phyloP scores from a whole-genome alignment of 1,140 invertebrate species.

The Daktulosphaira vitifoliae region DNA sequence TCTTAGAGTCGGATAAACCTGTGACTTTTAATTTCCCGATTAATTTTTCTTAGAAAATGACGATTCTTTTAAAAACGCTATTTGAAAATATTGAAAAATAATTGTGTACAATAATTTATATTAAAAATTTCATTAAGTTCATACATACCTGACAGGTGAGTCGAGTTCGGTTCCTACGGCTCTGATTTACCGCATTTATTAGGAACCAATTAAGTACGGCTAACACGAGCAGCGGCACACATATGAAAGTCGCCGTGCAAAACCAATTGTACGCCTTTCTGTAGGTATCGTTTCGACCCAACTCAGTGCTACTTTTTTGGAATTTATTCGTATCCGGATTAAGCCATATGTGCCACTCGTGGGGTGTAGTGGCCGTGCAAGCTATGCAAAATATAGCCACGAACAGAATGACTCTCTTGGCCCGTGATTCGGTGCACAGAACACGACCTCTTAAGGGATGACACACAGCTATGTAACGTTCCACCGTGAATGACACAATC shows the following conservation, averaged over 20 bases:
- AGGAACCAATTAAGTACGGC: constrained; percentile 65
- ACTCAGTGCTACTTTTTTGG: constrained; percentile 14
- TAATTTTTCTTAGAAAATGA: too few species aligned
- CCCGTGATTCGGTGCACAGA: constrained; percentile 55
- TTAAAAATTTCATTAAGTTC: too few species aligned
- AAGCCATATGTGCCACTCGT: constrained; percentile 48
- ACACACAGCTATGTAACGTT: constrained; percentile 67
- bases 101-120: too few species aligned
- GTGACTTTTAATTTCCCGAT: too few species aligned
- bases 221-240: constrained; percentile 57
- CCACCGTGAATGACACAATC: constrained; percentile 67
- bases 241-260: constrained; percentile 55
- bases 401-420: constrained; percentile 51
- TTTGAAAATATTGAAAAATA: too few species aligned
- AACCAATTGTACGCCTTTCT: constrained; percentile 57
- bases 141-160: constrained; percentile 52
- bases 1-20: too few species aligned
- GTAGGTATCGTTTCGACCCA: constrained; percentile 48
- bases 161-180: constrained; percentile 47
- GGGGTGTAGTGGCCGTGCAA: constrained; percentile 54
- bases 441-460: constrained; percentile 65
- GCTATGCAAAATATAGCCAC: constrained; percentile 57
- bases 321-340: constrained; percentile 8
- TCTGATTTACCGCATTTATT: constrained; percentile 55
- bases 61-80: too few species aligned